Evolutionary conservation across 1,140 invertebrate genomes (phyloP).

Genomic region (Bilobella aurantiaca): DNA sequence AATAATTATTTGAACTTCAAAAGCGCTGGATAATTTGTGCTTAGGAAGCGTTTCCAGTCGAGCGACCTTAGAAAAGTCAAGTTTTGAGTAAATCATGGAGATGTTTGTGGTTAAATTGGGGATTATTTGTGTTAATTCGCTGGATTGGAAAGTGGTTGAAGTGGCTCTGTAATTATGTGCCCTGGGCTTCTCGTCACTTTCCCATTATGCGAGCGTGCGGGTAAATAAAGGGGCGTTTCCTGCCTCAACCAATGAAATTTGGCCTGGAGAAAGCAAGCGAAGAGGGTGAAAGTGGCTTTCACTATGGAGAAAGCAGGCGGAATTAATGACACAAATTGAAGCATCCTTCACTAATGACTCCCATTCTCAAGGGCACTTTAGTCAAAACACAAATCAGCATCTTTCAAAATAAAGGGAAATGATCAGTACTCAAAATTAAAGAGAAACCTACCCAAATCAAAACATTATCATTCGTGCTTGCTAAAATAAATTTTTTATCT

Average conservation of each 20-base stretch:
- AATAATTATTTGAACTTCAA: not conserved
- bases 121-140: not conserved
- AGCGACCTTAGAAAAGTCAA: not conserved
- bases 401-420: no score
- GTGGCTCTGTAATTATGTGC: not conserved
- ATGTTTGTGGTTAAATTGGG: not conserved
- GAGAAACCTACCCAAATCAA: no score
- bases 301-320: not conserved
- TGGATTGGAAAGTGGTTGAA: not conserved
- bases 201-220: not conserved
- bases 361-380: no score
- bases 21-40: not conserved
- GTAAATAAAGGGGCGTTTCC: not conserved
- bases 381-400: no score
- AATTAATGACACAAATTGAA: slow-evolving; percentile 20
- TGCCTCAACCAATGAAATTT: not conserved
- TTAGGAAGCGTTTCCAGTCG: not conserved
- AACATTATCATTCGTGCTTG: no score
- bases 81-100: not conserved
- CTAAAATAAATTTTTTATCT: no score
- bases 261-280: not conserved
- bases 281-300: not conserved
- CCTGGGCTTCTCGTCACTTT: not conserved
- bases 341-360: slow-evolving; percentile 30
- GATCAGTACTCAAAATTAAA: no score